Evolutionary conservation across 2,113 vertebrate genomes (phyloP).

Genomic region (Rhinopomastus cyanomelas): DNA sequence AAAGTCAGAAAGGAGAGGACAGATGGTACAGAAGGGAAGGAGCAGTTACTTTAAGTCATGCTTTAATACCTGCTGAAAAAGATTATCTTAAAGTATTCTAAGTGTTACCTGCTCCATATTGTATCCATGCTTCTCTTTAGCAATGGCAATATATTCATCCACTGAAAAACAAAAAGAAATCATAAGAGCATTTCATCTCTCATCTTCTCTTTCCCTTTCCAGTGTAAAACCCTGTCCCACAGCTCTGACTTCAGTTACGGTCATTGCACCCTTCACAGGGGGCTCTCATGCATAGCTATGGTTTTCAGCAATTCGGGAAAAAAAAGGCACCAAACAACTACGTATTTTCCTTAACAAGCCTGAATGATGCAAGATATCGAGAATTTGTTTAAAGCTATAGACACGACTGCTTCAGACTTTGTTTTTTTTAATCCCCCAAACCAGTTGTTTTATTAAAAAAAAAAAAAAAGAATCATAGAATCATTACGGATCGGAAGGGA

Average conservation of each 20-base stretch:
- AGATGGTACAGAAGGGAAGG: background rate
- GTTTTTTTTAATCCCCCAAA: background rate
- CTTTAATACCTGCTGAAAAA: background rate
- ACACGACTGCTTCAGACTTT: background rate
- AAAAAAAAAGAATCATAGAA: too few species aligned
- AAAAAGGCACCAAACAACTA: background rate
- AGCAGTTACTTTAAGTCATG: background rate
- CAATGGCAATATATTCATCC: slow-evolving; percentile 93
- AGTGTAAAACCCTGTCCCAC: background rate
- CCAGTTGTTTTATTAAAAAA: background rate
- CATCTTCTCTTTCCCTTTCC: background rate
- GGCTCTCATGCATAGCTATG: background rate
- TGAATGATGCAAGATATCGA: background rate
- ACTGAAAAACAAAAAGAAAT: slow-evolving; percentile 79
- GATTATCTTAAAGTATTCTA: background rate
- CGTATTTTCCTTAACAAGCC: background rate
- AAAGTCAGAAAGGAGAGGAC: background rate
- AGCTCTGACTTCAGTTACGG: background rate
- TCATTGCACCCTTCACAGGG: background rate
- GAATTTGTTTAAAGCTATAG: background rate
- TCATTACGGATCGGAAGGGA: too few species aligned
- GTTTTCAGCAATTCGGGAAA: background rate
- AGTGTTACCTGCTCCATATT: slow-evolving; percentile 94
- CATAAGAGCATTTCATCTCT: background rate
- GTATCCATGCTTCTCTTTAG: slow-evolving; percentile 96